These are phyloP conservation scores for Microtus richardsoni DNA, from an alignment of 2,113 vertebrate species.

Conservation along the genomic window DNA sequence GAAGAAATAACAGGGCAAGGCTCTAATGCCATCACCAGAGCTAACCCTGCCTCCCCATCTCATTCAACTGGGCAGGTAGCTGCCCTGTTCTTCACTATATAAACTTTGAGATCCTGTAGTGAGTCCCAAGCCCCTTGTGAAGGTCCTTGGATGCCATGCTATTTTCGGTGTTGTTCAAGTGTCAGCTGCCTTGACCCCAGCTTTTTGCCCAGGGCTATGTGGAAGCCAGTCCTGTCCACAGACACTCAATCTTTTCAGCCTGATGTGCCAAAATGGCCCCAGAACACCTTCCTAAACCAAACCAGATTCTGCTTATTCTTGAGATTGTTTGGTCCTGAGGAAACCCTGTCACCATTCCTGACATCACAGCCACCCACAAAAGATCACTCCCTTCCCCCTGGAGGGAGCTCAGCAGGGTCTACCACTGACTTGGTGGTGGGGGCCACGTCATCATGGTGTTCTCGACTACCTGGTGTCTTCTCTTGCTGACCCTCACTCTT, in stretches of 20 bases:
- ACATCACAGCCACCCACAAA: background rate
- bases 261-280: background rate
- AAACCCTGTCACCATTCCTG: background rate
- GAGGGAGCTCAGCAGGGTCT: background rate
- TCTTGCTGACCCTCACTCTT: background rate
- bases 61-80: background rate
- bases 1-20: background rate
- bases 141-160: background rate
- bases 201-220: background rate
- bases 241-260: background rate
- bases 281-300: background rate
- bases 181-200: background rate
- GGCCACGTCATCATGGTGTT: fast-evolving
- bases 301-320: background rate
- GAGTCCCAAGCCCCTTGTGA: background rate
- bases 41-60: background rate
- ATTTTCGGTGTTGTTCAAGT: background rate
- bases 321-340: background rate
- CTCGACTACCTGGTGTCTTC: background rate
- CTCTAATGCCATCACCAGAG: background rate
- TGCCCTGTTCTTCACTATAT: background rate
- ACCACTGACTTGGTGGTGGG: background rate
- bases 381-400: background rate
- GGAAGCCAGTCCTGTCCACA: background rate
- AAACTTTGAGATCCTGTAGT: background rate